phyloP scores from a whole-genome alignment of 2,888 invertebrate species.

The Callimorpha dominula region DNA sequence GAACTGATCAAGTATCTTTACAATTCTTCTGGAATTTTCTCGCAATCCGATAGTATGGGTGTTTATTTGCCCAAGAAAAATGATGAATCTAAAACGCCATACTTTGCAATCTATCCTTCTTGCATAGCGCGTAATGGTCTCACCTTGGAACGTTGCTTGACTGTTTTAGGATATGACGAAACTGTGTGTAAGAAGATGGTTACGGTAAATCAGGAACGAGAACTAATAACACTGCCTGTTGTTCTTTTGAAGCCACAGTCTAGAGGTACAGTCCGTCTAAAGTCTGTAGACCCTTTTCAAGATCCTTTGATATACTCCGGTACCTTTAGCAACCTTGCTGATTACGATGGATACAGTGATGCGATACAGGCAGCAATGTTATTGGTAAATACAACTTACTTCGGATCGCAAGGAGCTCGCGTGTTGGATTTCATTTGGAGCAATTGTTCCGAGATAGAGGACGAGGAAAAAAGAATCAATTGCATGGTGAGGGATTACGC shows the following conservation, averaged over 20 bases:
- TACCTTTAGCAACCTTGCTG: slow-evolving; percentile 64
- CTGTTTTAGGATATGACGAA: slow-evolving; percentile 59
- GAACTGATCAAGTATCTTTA: slow-evolving; percentile 67
- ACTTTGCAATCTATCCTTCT: slow-evolving; percentile 73
- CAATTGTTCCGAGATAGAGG: slow-evolving; percentile 57
- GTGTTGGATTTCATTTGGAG: slow-evolving; percentile 62
- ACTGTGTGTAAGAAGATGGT: slow-evolving; percentile 62
- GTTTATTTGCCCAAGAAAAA: slow-evolving; percentile 62
- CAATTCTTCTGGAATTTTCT: slow-evolving; percentile 55
- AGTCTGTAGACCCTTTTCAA: slow-evolving; percentile 58
- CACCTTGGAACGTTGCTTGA: slow-evolving; percentile 58
- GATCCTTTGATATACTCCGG: slow-evolving; percentile 72
- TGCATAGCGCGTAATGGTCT: slow-evolving; percentile 57
- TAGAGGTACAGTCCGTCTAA: slow-evolving; percentile 65
- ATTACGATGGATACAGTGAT: slow-evolving; percentile 63
- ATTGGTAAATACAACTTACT: slow-evolving; percentile 65
- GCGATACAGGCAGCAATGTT: slow-evolving; percentile 62
- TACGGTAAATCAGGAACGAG: slow-evolving; percentile 56
- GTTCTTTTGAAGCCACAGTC: slow-evolving; percentile 75
- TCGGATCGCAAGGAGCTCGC: slow-evolving; percentile 60
- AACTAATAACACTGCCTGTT: slow-evolving; percentile 67
- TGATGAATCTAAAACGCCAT: slow-evolving; percentile 59
- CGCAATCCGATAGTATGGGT: slow-evolving; percentile 66
- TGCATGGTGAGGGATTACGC: slow-evolving; percentile 73
- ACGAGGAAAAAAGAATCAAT: slow-evolving; percentile 68